Conservation (phyloP, 2,113 vertebrate species). For the Circaetus gallicus region DNA sequence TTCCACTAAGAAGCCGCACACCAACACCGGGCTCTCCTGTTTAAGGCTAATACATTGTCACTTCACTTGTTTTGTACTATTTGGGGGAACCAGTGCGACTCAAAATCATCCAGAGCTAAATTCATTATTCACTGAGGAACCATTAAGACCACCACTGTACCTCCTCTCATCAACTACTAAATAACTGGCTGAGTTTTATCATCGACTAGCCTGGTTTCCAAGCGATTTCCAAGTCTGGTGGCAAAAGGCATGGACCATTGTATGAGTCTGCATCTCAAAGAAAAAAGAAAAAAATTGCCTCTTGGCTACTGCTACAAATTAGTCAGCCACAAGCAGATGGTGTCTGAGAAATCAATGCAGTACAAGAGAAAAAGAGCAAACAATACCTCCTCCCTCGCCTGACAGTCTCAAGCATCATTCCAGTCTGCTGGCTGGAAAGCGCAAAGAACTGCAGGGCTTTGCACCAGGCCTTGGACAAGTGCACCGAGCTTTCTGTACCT, state of each 20-base stretch:
- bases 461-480: slow-evolving; percentile 12
- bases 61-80: neutral
- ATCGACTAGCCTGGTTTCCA: rapidly evolving
- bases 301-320: slow-evolving; percentile 5
- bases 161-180: neutral
- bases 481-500: neutral
- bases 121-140: neutral
- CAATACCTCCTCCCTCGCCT: neutral
- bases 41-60: neutral
- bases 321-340: slow-evolving; percentile 25
- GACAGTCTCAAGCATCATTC: neutral
- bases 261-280: neutral
- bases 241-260: neutral
- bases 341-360: neutral
- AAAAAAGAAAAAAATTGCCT: neutral
- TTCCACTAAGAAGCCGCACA: neutral
- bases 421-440: neutral
- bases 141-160: neutral
- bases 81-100: neutral
- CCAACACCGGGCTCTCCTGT: neutral
- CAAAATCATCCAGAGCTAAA: neutral
- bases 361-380: slow-evolving; percentile 6
- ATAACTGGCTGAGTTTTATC: neutral
- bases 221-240: neutral
- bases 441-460: neutral